Evolutionary conservation across 35 echinoderm and acorn worm species (phyloP).

Genomic region (Heliocidaris tuberculata): DNA sequence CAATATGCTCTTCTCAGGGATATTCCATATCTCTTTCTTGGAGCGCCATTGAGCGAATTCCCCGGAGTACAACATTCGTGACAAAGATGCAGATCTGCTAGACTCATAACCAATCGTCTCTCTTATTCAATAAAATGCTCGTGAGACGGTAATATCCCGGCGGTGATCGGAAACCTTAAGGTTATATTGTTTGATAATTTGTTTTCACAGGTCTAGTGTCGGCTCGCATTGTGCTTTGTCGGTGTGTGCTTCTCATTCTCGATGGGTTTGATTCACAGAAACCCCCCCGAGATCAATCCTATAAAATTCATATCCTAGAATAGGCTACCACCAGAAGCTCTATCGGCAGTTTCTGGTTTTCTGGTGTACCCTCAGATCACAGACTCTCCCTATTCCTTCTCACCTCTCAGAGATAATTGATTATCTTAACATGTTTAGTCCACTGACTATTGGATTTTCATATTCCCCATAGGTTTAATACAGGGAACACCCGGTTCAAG

Average conservation of each 20-base stretch:
- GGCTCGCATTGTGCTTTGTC: not conserved
- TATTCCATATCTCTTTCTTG: not conserved
- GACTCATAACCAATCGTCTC: not conserved
- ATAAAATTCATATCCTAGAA: not conserved
- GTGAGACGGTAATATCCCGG: not conserved
- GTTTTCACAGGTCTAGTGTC: slow-evolving; percentile 8
- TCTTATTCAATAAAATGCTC: not conserved
- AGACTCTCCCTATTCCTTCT: not conserved
- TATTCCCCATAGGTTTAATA: too few species aligned
- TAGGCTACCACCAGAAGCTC: not conserved
- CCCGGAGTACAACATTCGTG: not conserved
- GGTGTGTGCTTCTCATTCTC: not conserved
- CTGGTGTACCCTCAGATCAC: not conserved
- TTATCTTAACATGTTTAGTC: too few species aligned
- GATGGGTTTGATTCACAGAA: not conserved
- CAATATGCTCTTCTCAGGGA: not conserved
- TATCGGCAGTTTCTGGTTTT: not conserved
- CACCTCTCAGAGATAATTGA: too few species aligned
- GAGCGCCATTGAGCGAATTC: not conserved
- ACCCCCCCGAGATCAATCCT: not conserved
- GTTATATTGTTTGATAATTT: slow-evolving; percentile 19
- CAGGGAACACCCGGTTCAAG: too few species aligned
- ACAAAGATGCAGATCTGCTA: not conserved
- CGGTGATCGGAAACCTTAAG: not conserved
- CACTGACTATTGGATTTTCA: too few species aligned